Evolutionary conservation across 2,113 vertebrate genomes (phyloP), one percentile per base, ranked within the genome.

Genomic region (Saimiri boliviensis): DNA sequence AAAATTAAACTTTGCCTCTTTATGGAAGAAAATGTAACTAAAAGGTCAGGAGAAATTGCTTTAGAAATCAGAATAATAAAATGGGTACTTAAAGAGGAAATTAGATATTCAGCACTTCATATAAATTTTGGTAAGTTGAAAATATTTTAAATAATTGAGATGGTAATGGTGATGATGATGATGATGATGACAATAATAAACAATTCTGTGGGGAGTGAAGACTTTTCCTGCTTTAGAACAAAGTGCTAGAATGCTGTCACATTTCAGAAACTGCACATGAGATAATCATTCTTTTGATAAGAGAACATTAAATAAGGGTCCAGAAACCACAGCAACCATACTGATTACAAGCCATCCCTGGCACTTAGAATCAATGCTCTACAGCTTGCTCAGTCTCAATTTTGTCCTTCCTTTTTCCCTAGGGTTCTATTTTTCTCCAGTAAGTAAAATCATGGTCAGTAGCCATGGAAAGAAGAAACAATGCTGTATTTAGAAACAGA

Each of bases 21-120:
- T 56, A 45, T 17, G 71, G 32, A 95, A 3, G 5, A 86, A 56
- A 85, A 6, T n/a, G 6, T 49, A 94, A 89, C 45, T 88, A 35
- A 86, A 95, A 70, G 35, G 4, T 95, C 40, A 54, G 4, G 80
- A 92, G n/a, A 85, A 86, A 94, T 56, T 94, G 25, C 32, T 79
- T 74, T 94, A 40, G 27, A 74, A 83, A 93, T 89, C 14, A 94
- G 79, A 89, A 89, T 60, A 91, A 89, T 63, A 89, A 89, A 95
- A 47, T 63, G 3, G 25, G 25, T 71, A 76, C 4, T 80, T 93
- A 40, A 96, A 25, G 90, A 90, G 8, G 14, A 37, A 21, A 74
- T 58, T 79, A 42, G 32, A 56, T 20, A 76, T 86, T 66, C 52
- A 77, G 63, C 19, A 27, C 37, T 89, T 88, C 19, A 5, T 85